Base-by-base conservation (phyloP, 2,888 invertebrate species). In the Lissonota sp. region DNA sequence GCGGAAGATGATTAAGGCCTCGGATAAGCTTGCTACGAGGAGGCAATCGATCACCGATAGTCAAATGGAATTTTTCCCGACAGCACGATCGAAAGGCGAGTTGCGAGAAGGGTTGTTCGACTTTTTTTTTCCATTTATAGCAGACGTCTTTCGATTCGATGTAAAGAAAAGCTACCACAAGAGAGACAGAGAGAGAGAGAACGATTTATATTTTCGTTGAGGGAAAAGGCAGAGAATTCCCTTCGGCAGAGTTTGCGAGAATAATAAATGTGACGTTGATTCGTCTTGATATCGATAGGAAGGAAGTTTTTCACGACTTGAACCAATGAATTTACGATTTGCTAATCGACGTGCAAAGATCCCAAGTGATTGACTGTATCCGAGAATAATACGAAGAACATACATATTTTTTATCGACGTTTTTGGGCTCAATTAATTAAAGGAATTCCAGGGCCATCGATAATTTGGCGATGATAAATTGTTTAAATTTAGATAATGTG, bases 1-100 rank as follows among this genome's bases (percentile, higher is more conserved):
- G 26, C 26, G 26, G 26, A 62, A 62, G 4, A 16, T 46, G 12
- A 37, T 44, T 49, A 70, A 62, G 71, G 40, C 69, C 77, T 57
- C 53, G 12, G 69, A 76, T 83, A 83, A 70, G 80, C 84, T 66
- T 83, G 78, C 70, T 82, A 86, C 85, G 12, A 84, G 80, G 75
- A 72, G 84, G 85, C 86, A 89, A 90, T 90, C 90, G 88, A 90
- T 90, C 89, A 88, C 86, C 80, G 74, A 79, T 82, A 85, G 84
- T 84, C 85, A 84, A 85, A 84, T 81, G 80, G 74, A 83, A 86
- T 85, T 81, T 79, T 80, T 74, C 71, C 62, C 64, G 79, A 82
- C 80, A 67, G 70, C 64, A 71, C 60, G 44, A 12, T 49, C 72
- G 76, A 49, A 72, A 78, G 74, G 69, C 71, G 60, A 76, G 12